phyloP scores from a whole-genome alignment of 2,797 vertebrate species.

The Cossypha caffra region DNA sequence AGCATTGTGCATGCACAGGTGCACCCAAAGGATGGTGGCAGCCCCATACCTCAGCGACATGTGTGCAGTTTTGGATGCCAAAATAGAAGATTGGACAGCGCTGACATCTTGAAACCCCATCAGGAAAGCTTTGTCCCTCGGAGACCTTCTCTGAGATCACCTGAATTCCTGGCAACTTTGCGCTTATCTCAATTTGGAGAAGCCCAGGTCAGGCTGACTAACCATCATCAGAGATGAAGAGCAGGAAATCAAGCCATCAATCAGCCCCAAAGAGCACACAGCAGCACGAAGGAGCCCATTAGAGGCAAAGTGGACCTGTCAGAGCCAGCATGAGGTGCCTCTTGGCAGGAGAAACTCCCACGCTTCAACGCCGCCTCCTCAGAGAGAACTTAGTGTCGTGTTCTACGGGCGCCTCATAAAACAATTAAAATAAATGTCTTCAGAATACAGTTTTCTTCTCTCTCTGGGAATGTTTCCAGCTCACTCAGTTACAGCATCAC shows the following conservation, averaged over 20 bases:
- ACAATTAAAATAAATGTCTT: neutral
- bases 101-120: neutral
- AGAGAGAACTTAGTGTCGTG: neutral
- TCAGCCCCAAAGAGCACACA: neutral
- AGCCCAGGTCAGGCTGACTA: neutral
- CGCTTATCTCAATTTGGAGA: neutral
- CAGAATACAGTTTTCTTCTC: neutral
- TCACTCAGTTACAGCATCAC: neutral
- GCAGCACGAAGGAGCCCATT: neutral
- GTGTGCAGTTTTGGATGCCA: neutral
- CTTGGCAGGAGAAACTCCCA: neutral
- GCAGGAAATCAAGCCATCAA: neutral
- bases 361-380: neutral
- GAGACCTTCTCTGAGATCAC: neutral
- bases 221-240: neutral
- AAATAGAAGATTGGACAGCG: neutral
- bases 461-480: conserved; percentile 43
- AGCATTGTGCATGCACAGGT: neutral
- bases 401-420: neutral
- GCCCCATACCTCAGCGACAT: accelerated
- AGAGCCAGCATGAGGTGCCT: neutral
- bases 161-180: neutral
- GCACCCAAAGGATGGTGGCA: neutral
- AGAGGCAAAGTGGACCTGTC: neutral
- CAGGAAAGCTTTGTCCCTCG: neutral